Percentiles rank a stretch among this genome's conserved stretches.
phyloP scores from a whole-genome alignment of 2,113 vertebrate genomes.

The Ondatra zibethicus region DNA sequence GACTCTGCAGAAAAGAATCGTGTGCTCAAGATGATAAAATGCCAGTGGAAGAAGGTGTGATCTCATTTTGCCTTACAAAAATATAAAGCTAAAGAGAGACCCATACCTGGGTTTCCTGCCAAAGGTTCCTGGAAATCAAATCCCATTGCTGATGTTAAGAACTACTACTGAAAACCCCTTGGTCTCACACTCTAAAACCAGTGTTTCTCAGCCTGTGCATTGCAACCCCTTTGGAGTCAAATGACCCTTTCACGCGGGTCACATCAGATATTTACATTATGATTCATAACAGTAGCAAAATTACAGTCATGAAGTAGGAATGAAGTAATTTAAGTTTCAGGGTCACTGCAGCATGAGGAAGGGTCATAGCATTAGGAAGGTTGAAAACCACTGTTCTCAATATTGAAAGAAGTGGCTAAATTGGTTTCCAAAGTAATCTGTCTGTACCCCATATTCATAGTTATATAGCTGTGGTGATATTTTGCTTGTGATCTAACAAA shows the following conservation, averaged over 20 bases:
- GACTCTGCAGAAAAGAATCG: background rate
- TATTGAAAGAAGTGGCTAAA: conserved; percentile 50
- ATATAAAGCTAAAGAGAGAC: background rate
- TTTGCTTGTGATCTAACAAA: too few relatives aligned
- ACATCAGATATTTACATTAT: background rate
- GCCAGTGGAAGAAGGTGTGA: background rate
- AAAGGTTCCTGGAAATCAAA: conserved; percentile 49
- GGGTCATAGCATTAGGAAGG: background rate
- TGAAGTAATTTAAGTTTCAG: background rate
- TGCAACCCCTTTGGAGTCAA: background rate
- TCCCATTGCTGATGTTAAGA: background rate
- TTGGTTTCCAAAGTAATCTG: conserved; percentile 32
- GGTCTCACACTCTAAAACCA: conserved; percentile 23
- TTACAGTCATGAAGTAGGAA: background rate
- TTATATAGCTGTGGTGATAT: background rate
- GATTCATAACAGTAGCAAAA: background rate
- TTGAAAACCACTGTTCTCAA: background rate
- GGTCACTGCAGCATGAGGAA: background rate
- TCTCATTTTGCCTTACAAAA: conserved; percentile 31
- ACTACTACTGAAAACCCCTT: conserved; percentile 15
- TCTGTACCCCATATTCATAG: conserved; percentile 38
- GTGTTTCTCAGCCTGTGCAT: background rate
- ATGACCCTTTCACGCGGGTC: background rate
- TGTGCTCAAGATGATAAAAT: background rate
- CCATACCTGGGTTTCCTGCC: background rate